Conservation (phyloP, 2,888 invertebrate species). For the Adineta ricciae region DNA sequence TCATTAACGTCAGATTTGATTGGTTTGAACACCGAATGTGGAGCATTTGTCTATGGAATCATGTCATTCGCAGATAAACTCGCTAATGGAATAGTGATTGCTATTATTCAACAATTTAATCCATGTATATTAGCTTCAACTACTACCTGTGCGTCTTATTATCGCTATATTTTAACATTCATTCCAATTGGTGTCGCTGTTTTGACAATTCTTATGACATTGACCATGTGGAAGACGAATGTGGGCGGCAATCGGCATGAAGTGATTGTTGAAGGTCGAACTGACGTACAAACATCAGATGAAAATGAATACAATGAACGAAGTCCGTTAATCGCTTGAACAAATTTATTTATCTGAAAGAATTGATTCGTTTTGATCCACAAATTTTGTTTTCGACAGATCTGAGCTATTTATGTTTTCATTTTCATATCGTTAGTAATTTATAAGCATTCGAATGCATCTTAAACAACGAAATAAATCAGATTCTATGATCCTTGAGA, state of each 20-base stretch:
- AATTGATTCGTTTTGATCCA: background rate
- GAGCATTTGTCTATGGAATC: constrained; percentile 79
- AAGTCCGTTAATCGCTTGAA: background rate
- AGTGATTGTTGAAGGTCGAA: background rate
- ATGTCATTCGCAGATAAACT: constrained; percentile 87
- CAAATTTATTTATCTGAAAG: background rate
- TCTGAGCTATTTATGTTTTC: background rate
- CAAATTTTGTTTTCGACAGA: background rate
- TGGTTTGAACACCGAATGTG: constrained; percentile 65
- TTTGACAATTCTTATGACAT: background rate
- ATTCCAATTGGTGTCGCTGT: background rate
- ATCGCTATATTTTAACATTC: background rate
- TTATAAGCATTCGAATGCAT: background rate
- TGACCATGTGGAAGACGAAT: background rate
- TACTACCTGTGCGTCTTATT: background rate
- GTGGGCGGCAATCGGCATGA: background rate
- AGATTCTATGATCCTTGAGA: background rate
- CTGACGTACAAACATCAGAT: background rate
- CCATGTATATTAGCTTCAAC: constrained; percentile 41
- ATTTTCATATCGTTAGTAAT: background rate
- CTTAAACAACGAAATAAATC: background rate
- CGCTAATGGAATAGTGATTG: constrained; percentile 74
- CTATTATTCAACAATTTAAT: constrained; percentile 70
- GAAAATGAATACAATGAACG: background rate
- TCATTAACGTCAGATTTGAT: constrained; percentile 80